Base-by-base conservation (phyloP, 2,888 invertebrate genomes). In the Ophioninae sp. region DNA sequence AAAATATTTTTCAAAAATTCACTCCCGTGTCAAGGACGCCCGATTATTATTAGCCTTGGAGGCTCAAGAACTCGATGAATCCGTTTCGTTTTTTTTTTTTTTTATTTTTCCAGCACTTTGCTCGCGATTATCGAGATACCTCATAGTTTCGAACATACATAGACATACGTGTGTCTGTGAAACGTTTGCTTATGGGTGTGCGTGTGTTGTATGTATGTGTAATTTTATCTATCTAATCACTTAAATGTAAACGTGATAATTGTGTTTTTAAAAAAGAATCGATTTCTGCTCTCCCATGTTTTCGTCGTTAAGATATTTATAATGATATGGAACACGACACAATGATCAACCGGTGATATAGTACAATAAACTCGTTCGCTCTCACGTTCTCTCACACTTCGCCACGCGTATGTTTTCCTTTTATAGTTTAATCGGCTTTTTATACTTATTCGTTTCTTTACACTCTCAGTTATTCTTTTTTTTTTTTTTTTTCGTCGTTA, bases 281-380 rank as follows among this genome's bases (percentile, higher is more conserved):
- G 81, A 83, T 83, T 83, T 80, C 61, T 78, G 81, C 82, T 80
- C 81, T 83, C 81, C 79, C 83, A 82, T 81, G 75, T 77, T 81
- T 81, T 82, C 73, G 78, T 86, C 84, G 82, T 81, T 83, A 84
- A 83, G 82, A 76, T 85, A 82, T 84, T 59, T 41, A 61, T 79
- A 65, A 89, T 90, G 91, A 91, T 91, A 91, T 91, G 91, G 87
- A 89, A 90, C 88, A 88, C 88, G 88, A 87, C 88, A 89, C 88
- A 87, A 88, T 90, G 87, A 89, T 89, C 87, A 87, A 87, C 89
- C 87, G 87, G 86, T 88, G 88, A 91, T 87, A 88, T 87, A 30
- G 30, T 30, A 88, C 88, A 87, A 85, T 85, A 84, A 83, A 85
- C 86, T 85, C 85, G 82, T 77, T 82, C 85, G 83, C 80, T 81